phyloP scores from a whole-genome alignment of 2,888 invertebrate species.

The Steromphala cineraria region DNA sequence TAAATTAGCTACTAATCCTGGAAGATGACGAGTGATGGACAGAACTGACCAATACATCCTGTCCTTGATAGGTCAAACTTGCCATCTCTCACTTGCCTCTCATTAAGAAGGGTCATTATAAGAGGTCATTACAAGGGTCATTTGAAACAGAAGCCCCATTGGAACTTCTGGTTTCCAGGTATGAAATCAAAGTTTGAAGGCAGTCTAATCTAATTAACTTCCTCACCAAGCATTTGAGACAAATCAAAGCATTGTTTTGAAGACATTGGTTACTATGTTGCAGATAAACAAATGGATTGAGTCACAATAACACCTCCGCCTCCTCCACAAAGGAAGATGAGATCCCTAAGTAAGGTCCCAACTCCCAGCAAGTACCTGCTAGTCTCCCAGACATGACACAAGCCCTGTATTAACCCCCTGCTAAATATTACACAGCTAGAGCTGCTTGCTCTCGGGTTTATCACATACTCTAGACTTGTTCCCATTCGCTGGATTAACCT shows the following conservation, averaged over 20 bases:
- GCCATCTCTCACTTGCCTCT: too few species aligned
- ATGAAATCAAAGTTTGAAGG: too few species aligned
- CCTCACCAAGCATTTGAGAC: too few species aligned
- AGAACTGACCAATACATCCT: background rate
- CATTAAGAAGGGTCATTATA: too few species aligned
- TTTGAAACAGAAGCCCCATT: too few species aligned
- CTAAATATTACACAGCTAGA: constrained; percentile 6
- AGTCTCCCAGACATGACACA: background rate
- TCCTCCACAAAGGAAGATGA: background rate
- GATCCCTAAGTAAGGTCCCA: background rate
- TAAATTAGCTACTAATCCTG: background rate
- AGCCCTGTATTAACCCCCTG: background rate
- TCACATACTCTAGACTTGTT: background rate
- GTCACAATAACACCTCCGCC: background rate
- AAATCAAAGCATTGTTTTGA: too few species aligned
- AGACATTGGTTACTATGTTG: too few species aligned
- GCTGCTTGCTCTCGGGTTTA: background rate
- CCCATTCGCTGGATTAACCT: background rate
- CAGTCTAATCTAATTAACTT: too few species aligned
- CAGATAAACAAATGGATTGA: too few species aligned
- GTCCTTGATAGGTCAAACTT: background rate
- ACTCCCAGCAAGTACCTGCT: background rate
- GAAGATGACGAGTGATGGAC: background rate
- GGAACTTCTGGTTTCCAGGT: too few species aligned
- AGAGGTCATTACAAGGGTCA: too few species aligned